Evolutionary conservation across 2,888 invertebrate genomes (phyloP).

Genomic region (Chloroclysta siterata): DNA sequence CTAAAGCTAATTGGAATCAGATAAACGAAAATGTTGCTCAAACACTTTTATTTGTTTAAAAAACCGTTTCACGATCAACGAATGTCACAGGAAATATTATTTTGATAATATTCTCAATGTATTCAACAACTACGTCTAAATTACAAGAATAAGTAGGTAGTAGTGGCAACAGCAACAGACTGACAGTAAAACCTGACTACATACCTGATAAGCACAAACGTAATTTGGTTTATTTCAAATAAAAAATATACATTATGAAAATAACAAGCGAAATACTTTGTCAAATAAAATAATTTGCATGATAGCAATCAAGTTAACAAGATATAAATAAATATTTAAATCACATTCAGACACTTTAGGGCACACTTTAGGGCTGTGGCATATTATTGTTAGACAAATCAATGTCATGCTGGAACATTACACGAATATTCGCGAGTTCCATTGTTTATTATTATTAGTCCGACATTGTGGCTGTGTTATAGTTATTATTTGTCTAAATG

Average conservation of each 20-base stretch:
- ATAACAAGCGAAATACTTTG: conserved; percentile 32
- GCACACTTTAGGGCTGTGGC: too few species aligned
- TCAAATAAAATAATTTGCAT: conserved; percentile 29
- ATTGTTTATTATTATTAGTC: too few species aligned
- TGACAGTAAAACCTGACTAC: not conserved
- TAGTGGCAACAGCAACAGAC: not conserved
- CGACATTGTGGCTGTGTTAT: too few species aligned
- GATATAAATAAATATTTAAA: conserved; percentile 29
- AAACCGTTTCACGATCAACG: conserved; percentile 28
- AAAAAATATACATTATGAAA: conserved; percentile 16
- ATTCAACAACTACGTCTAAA: not conserved
- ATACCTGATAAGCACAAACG: conserved; percentile 10
- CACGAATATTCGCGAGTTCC: too few species aligned
- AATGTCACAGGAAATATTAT: conserved; percentile 12
- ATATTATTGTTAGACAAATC: too few species aligned
- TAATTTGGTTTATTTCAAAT: conserved; percentile 11
- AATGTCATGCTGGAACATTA: too few species aligned
- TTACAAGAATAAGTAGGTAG: conserved; percentile 2
- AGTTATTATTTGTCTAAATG: not conserved
- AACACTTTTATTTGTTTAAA: conserved; percentile 17
- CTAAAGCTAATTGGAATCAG: too few species aligned
- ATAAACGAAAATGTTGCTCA: conserved; percentile 12
- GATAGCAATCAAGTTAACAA: conserved; percentile 31
- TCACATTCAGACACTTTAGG: conserved; percentile 10
- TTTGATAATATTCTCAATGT: conserved; percentile 11